Conservation (phyloP, 2,113 vertebrate genomes). For the Zosterops pallidus region DNA sequence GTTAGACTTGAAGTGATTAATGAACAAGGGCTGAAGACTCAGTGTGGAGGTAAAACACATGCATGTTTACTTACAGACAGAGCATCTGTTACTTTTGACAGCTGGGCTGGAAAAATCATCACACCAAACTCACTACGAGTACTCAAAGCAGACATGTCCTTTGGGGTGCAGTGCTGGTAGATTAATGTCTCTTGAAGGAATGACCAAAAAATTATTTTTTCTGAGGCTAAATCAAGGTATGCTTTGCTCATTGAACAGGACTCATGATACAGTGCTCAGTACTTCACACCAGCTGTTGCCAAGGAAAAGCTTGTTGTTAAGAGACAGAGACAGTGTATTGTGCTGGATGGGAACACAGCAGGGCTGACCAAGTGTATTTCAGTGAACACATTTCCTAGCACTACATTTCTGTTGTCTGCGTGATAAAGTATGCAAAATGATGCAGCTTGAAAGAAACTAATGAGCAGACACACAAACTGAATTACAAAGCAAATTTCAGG, state of each 20-base stretch:
- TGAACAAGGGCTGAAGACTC: neutral
- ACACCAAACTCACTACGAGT: neutral
- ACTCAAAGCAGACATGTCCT: neutral
- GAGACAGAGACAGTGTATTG: neutral
- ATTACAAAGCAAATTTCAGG: slow-evolving; percentile 45
- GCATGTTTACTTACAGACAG: neutral
- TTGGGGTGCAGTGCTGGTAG: neutral
- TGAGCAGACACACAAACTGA: neutral
- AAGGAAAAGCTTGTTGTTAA: neutral
- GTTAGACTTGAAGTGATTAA: neutral
- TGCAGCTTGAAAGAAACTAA: slow-evolving; percentile 44
- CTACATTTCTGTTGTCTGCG: neutral
- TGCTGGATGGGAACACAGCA: fast-evolving
- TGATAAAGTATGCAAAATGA: slow-evolving; percentile 42
- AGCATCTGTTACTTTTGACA: neutral
- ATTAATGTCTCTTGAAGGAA: neutral
- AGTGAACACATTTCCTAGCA: neutral
- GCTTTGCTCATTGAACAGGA: neutral
- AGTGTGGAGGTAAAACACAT: neutral
- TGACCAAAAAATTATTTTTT: neutral
- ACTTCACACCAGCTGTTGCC: neutral
- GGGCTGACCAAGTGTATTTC: neutral
- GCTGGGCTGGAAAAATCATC: neutral
- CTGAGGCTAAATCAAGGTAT: neutral
- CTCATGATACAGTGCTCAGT: neutral